Evolutionary conservation across 2,113 vertebrate species (phyloP).

Genomic region (Gavia stellata): DNA sequence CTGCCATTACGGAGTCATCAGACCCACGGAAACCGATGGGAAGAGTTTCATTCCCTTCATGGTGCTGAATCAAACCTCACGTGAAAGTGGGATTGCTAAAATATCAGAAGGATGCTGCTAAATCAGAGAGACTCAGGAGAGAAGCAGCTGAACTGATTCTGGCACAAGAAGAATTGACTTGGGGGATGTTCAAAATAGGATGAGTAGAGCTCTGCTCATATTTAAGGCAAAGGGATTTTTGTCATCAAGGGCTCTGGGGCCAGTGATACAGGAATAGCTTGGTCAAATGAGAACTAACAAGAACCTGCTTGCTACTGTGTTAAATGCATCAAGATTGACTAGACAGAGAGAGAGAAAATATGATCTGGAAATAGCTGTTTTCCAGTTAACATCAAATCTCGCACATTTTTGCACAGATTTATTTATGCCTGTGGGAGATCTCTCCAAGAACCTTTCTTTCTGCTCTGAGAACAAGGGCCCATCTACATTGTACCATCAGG

Average conservation of each 20-base stretch:
- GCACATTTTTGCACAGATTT: not conserved
- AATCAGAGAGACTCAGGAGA: not conserved
- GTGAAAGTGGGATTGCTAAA: not conserved
- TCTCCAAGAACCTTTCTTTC: not conserved
- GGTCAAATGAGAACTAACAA: not conserved
- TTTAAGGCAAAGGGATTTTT: not conserved
- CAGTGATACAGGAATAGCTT: not conserved
- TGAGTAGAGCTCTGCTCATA: not conserved
- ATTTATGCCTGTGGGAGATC: not conserved
- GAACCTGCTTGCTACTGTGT: not conserved
- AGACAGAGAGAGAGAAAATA: not conserved
- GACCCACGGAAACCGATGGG: not conserved
- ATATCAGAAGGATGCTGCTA: not conserved
- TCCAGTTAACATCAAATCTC: not conserved
- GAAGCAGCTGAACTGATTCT: not conserved
- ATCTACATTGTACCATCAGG: rapidly evolving
- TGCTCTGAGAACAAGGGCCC: not conserved
- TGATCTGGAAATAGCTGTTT: not conserved
- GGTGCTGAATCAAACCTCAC: not conserved
- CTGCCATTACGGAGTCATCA: not conserved
- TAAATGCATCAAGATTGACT: not conserved
- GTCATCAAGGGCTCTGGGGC: not conserved
- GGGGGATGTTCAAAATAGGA: not conserved
- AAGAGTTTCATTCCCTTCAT: not conserved
- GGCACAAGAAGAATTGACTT: not conserved